These are phyloP conservation scores for Sacculina carcini DNA, from an alignment of 2,888 invertebrate species.

Conservation along the genomic window DNA sequence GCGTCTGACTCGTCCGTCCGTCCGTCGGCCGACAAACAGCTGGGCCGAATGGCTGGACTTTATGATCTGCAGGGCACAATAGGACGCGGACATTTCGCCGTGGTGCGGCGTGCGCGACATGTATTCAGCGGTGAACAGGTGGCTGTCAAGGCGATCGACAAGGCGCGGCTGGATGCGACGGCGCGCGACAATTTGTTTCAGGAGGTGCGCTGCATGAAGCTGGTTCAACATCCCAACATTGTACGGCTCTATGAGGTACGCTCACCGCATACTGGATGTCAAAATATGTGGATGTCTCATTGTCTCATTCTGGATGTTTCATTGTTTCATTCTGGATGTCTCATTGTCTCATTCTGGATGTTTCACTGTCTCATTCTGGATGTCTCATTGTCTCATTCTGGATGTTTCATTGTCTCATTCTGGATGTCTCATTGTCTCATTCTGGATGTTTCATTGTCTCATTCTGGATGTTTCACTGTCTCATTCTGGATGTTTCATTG, in stretches of 20 bases:
- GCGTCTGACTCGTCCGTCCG: no score
- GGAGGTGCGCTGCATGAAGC: conserved; percentile 75
- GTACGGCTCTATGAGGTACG: conserved; percentile 66
- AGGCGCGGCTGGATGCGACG: conserved; percentile 84
- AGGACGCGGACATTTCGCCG: conserved; percentile 94
- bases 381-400: no score
- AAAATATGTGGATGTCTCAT: no score
- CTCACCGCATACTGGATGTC: background rate
- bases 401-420: no score
- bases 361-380: no score
- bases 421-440: no score
- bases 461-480: no score
- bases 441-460: no score
- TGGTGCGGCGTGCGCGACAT: conserved; percentile 88
- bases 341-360: no score
- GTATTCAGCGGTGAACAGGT: conserved; percentile 98
- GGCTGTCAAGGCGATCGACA: conserved; percentile 91
- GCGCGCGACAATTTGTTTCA: conserved; percentile 88
- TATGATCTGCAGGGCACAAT: conserved; percentile 94
- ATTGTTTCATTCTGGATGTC: no score
- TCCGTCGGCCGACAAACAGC: conserved; percentile 27
- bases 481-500: no score
- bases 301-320: no score
- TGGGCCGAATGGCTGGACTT: conserved; percentile 69
- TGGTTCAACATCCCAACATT: conserved; percentile 97